Conservation (phyloP, 2,113 vertebrate species). For the Caranx ignobilis region DNA sequence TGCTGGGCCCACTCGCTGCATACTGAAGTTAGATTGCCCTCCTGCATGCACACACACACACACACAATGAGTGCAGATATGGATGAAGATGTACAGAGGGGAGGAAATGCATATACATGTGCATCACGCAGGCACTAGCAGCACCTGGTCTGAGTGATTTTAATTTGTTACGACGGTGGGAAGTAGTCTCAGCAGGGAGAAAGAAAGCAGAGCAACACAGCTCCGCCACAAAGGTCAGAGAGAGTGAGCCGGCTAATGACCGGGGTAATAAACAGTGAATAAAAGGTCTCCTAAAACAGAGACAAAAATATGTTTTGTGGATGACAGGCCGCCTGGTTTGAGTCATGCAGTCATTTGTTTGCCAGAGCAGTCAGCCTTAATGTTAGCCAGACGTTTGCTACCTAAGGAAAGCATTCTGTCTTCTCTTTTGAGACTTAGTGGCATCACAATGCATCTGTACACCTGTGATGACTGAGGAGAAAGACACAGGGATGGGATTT, state of each 20-base stretch:
- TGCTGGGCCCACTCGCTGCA: slow-evolving; percentile 23
- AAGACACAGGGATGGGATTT: slow-evolving; percentile 18
- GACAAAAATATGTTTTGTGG: slow-evolving; percentile 8
- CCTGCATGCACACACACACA: not conserved
- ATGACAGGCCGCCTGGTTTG: slow-evolving; percentile 15
- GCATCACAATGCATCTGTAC: not conserved
- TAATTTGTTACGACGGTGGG: slow-evolving; percentile 50
- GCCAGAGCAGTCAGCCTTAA: not conserved
- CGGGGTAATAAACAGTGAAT: slow-evolving; percentile 36
- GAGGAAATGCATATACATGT: slow-evolving; percentile 37
- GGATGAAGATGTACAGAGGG: not conserved
- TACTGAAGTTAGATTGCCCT: slow-evolving; percentile 40
- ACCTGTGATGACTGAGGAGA: slow-evolving; percentile 8
- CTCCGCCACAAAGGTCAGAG: slow-evolving; percentile 42
- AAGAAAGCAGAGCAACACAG: slow-evolving; percentile 43
- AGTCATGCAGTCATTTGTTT: not conserved
- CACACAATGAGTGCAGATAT: not conserved
- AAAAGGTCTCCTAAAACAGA: slow-evolving; percentile 17
- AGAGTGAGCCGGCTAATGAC: slow-evolving; percentile 47
- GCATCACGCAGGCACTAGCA: slow-evolving; percentile 12
- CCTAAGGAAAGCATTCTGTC: not conserved
- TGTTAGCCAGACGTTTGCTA: not conserved
- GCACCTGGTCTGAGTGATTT: slow-evolving; percentile 57
- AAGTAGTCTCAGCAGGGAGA: slow-evolving; percentile 27
- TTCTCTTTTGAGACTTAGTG: not conserved